A percentile compares a stretch with the other conserved stretches of the same genome.
Conservation (phyloP, 2,888 invertebrate species). For the Brachypterus glaber region DNA sequence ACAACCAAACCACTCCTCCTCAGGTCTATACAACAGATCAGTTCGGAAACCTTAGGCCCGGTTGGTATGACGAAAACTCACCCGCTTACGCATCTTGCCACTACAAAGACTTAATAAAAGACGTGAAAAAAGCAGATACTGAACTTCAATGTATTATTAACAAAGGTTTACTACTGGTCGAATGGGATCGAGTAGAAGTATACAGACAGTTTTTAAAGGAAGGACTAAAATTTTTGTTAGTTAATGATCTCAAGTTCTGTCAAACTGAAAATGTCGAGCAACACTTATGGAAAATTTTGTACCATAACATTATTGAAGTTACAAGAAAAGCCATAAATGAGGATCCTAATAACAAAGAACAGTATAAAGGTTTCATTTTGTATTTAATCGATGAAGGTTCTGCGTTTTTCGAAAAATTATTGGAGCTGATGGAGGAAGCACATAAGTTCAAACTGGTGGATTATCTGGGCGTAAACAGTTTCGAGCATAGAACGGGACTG, state of each 20-base stretch:
- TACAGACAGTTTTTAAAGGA: constrained; percentile 56
- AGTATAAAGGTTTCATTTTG: constrained; percentile 55
- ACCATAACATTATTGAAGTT: constrained; percentile 78
- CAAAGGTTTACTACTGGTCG: constrained; percentile 49
- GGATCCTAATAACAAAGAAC: constrained; percentile 52
- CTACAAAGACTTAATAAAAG: constrained; percentile 52
- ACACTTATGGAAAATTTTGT: constrained; percentile 85
- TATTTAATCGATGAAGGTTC: constrained; percentile 68
- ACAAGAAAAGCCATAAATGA: constrained; percentile 59
- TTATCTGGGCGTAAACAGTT: constrained; percentile 50
- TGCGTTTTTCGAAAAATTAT: constrained; percentile 64
- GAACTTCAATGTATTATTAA: constrained; percentile 56
- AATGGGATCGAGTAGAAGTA: constrained; percentile 59
- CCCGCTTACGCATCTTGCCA: constrained; percentile 54
- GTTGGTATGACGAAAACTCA: constrained; percentile 50
- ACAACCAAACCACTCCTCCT: constrained; percentile 27
- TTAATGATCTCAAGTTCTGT: constrained; percentile 77
- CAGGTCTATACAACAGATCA: constrained; percentile 41
- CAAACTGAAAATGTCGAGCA: constrained; percentile 81
- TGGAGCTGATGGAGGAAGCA: constrained; percentile 62
- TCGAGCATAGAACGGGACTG: constrained; percentile 52
- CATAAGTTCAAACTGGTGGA: constrained; percentile 64
- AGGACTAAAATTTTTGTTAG: constrained; percentile 56
- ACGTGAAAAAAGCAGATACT: constrained; percentile 59
- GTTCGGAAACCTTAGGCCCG: constrained; percentile 43